Evolutionary conservation across 1,140 invertebrate species (phyloP), one percentile per base, ranked within the genome.

Genomic region (Drosophila sp.): DNA sequence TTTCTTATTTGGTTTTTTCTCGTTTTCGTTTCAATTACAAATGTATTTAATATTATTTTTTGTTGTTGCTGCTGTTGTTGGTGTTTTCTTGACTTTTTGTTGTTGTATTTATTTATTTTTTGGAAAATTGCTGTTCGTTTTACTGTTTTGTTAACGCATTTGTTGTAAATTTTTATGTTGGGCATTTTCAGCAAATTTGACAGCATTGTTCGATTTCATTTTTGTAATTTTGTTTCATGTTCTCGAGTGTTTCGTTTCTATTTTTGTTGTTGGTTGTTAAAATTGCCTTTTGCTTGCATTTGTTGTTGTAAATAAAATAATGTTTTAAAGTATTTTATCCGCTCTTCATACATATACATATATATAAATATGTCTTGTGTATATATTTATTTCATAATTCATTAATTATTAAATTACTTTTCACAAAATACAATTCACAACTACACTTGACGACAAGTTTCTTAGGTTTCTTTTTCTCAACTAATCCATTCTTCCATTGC

Each of bases 361-460:
- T 40, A 10, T 60, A 10, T n/a, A 80, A 17, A 30, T 33, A 86
- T 85, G 82, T 71, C 81, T 79, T 87, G 83, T 89, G 80, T 87
- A 89, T 87, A 87, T 83, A 83, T 84, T 80, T 85, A 80, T 41
- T 72, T 61, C 68, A 66, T 83, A 67, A 80, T 85, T 81, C 38
- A 38, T 68, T 70, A 79, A 38, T 79, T 82, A 82, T 86, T 87
- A 87, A 86, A 87, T 87, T 89, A 87, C 83, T 79, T 90, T 90
- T 91, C 90, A 91, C 90, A 91, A 91, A 91, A 91, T 91, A 91
- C 90, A 91, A 89, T 90, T 91, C 90, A 91, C 90, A 91, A 91
- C 90, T 91, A 91, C 83, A 76, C 80, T 91, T 85, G 82, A 87
- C 78, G 74, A 73, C 77, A 84, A 89, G 84, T 89, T 80, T 84